Percentiles rank a stretch among this genome's conserved stretches.
Evolutionary conservation across 1,140 invertebrate genomes (phyloP).

Genomic region (Protaetia brevitarsis): DNA sequence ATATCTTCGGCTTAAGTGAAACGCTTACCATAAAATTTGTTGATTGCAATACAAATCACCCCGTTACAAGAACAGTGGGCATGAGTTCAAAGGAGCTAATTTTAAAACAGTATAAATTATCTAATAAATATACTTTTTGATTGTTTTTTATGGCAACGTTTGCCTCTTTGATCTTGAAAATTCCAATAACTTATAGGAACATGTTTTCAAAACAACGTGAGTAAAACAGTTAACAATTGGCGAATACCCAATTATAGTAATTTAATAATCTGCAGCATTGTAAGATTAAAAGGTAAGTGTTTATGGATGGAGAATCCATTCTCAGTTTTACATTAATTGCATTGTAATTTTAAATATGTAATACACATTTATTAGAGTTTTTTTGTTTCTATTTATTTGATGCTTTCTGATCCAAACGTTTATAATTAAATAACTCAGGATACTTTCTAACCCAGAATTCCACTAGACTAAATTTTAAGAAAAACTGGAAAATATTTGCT

Average conservation of each 20-base stretch:
- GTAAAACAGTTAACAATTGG: not conserved
- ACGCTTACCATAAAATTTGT: constrained; percentile 14
- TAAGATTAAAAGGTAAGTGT: no score
- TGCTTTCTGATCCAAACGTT: no score
- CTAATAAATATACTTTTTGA: not conserved
- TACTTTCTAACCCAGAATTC: no score
- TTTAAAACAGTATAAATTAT: not conserved
- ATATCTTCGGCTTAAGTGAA: constrained; percentile 11
- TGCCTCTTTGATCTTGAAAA: not conserved
- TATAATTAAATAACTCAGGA: no score
- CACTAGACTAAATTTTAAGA: no score
- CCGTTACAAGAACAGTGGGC: not conserved
- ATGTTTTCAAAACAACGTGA: not conserved
- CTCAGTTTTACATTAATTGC: no score
- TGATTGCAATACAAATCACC: constrained; percentile 11
- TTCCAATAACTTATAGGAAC: not conserved
- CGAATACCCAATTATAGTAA: no score
- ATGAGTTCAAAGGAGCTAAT: not conserved
- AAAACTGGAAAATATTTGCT: no score
- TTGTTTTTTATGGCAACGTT: not conserved
- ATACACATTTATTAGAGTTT: no score
- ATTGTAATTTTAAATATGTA: no score
- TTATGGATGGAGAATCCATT: no score
- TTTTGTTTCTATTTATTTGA: no score
- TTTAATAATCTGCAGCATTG: not conserved